Evolutionary conservation across 2,888 invertebrate genomes (phyloP).

Genomic region (Heliconius ismenius): DNA sequence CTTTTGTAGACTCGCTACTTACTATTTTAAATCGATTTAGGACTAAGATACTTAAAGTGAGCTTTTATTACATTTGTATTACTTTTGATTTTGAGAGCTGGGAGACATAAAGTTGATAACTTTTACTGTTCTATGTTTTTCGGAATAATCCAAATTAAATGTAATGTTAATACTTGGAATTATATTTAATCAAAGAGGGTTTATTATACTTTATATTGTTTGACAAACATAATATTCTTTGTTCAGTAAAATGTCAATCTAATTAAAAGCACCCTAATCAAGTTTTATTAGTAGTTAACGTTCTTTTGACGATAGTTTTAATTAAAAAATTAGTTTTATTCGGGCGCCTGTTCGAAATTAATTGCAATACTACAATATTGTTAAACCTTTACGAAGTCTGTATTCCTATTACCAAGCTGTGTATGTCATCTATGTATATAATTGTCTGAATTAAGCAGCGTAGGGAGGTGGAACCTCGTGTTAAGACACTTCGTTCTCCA

Average conservation of each 20-base stretch:
- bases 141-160: not conserved
- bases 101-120: not conserved
- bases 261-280: not conserved
- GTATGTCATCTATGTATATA: no score
- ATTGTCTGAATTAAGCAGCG: no score
- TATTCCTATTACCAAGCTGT: no score
- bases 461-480: no score
- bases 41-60: not conserved
- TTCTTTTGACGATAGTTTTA: not conserved
- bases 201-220: not conserved
- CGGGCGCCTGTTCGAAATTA: constrained; percentile 6
- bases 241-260: not conserved
- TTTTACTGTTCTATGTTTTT: not conserved
- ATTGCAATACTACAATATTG: not conserved
- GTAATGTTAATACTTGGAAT: not conserved
- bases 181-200: not conserved
- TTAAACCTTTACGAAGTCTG: not conserved
- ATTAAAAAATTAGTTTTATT: not conserved
- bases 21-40: not conserved
- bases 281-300: not conserved
- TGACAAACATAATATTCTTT: not conserved
- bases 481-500: no score
- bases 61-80: not conserved
- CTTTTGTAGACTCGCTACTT: constrained; percentile 15
- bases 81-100: no score